A percentile compares a stretch with the other conserved stretches of the same genome.
Conservation (phyloP, 2,888 invertebrate genomes). For the Drosophila flavopinicola region DNA sequence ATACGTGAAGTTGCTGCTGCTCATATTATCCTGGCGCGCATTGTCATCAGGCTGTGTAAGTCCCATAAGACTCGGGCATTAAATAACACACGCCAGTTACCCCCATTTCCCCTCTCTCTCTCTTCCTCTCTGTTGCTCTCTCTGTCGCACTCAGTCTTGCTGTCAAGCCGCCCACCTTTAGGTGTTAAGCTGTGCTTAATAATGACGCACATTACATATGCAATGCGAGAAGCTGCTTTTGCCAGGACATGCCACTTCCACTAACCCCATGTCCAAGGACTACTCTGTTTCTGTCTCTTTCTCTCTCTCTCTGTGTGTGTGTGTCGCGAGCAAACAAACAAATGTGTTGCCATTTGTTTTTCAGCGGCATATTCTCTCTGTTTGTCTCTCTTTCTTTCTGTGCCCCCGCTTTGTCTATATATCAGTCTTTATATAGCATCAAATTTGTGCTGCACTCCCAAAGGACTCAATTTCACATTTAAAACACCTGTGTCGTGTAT, state of each 20-base stretch:
- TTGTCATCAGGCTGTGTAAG: slow-evolving; percentile 54
- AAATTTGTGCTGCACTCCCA: slow-evolving; percentile 61
- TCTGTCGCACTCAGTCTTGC: slow-evolving; percentile 2
- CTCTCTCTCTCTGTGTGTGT: not conserved
- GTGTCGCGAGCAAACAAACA: slow-evolving; percentile 36
- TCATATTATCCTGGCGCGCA: slow-evolving; percentile 39
- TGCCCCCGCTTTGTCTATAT: not conserved
- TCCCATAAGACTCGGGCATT: slow-evolving; percentile 57
- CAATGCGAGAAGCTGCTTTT: slow-evolving; percentile 51
- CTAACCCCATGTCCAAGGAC: slow-evolving; percentile 14
- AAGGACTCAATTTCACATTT: slow-evolving; percentile 62
- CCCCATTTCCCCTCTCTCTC: not conserved
- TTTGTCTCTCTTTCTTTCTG: not conserved
- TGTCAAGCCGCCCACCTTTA: slow-evolving; percentile 18
- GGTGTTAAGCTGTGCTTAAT: slow-evolving; percentile 70
- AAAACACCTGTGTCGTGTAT: slow-evolving; percentile 57
- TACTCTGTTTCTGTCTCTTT: not conserved
- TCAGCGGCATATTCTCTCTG: slow-evolving; percentile 22
- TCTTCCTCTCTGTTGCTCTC: not conserved
- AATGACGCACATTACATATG: slow-evolving; percentile 70
- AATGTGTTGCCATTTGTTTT: slow-evolving; percentile 67
- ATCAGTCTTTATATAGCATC: slow-evolving; percentile 27
- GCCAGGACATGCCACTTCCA: slow-evolving; percentile 22
- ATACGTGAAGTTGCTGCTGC: slow-evolving; percentile 20
- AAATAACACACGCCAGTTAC: slow-evolving; percentile 51